A percentile compares a stretch with the other conserved stretches of the same genome.
Conservation (phyloP, 2,113 vertebrate genomes). For the Toxostoma redivivum region DNA sequence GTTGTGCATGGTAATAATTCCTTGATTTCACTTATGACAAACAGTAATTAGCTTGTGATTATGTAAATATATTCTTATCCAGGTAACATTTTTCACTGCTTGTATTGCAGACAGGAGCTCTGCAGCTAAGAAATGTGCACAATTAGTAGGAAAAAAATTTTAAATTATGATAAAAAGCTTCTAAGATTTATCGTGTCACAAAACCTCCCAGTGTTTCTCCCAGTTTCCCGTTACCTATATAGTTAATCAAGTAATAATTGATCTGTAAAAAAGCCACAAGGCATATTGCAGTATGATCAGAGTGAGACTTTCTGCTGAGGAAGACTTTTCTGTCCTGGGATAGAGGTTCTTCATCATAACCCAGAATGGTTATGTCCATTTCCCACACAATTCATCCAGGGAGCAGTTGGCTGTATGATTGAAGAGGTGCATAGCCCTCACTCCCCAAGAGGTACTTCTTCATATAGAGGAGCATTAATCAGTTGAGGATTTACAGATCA, state of each 20-base stretch:
- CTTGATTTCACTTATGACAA: constrained; percentile 44
- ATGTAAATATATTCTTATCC: constrained; percentile 41
- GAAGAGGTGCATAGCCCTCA: neutral
- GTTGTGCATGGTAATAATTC: constrained; percentile 16
- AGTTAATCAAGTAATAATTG: neutral
- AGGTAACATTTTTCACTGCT: constrained; percentile 38
- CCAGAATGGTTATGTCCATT: neutral
- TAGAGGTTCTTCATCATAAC: neutral
- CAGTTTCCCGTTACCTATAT: neutral
- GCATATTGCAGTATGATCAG: neutral
- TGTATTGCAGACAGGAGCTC: neutral
- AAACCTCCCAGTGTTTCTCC: neutral
- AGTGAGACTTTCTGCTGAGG: neutral
- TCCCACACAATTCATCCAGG: neutral
- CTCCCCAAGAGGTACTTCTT: neutral
- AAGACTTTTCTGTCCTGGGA: neutral
- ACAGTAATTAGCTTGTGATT: neutral
- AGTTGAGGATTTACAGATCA: neutral
- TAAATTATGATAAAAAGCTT: constrained; percentile 15
- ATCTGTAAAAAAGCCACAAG: neutral
- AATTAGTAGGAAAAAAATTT: neutral
- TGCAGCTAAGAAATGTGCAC: neutral
- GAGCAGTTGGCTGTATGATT: neutral
- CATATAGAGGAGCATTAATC: neutral
- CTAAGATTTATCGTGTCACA: neutral